Conservation (phyloP, 2,113 vertebrate genomes). For the Rhinopomastus cyanomelas region DNA sequence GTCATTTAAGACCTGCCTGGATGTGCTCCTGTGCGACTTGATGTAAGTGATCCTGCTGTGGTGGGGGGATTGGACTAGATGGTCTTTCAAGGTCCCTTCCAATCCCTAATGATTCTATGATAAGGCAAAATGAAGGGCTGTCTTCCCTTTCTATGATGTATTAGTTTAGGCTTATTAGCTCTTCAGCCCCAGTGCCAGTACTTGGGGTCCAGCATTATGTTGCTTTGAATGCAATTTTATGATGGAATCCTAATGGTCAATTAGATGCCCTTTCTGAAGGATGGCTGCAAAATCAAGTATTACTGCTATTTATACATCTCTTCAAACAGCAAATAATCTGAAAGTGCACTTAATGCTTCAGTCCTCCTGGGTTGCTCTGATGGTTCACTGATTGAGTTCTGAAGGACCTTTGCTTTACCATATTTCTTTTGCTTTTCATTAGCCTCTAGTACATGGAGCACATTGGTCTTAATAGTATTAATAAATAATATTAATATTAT, state of each 20-base stretch:
- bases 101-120: too few relatives aligned
- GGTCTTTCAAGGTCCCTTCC: too few relatives aligned
- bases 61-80: too few relatives aligned
- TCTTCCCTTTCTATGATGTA: not conserved
- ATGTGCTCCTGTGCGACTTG: too few relatives aligned
- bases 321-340: not conserved
- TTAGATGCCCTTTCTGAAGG: not conserved
- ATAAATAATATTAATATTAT: not conserved
- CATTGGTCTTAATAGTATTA: not conserved
- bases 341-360: not conserved
- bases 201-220: not conserved
- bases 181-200: not conserved
- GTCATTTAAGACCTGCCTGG: too few relatives aligned
- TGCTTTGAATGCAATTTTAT: not conserved
- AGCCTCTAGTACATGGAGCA: not conserved
- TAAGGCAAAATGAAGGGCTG: not conserved
- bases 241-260: not conserved
- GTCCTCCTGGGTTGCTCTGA: not conserved
- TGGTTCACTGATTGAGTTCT: not conserved
- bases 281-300: not conserved
- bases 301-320: not conserved
- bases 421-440: not conserved
- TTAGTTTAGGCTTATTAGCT: not conserved
- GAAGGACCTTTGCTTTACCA: not conserved
- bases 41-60: too few relatives aligned